phyloP scores from a whole-genome alignment of 1,140 invertebrate genomes.

The Trypoxylus dichotomus region DNA sequence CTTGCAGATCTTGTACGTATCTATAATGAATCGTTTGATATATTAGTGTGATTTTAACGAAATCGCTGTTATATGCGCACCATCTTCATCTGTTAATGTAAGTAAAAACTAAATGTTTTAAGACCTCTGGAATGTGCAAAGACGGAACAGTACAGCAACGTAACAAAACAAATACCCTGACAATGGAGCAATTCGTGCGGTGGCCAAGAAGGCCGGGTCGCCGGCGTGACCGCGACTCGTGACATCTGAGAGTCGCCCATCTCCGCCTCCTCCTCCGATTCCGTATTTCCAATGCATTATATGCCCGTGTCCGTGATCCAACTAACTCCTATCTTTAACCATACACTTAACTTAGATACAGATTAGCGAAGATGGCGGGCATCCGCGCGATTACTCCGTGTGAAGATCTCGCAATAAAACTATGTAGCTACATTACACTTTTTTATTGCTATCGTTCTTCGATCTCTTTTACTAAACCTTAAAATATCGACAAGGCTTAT shows the following conservation, averaged over 20 bases:
- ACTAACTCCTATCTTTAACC: neutral
- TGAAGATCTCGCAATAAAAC: neutral
- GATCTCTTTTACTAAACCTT: neutral
- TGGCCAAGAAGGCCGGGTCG: conserved; percentile 38
- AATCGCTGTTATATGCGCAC: no score
- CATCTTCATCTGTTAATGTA: neutral
- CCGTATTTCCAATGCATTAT: neutral
- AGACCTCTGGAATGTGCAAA: neutral
- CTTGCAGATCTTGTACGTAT: no score
- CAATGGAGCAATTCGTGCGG: conserved; percentile 38
- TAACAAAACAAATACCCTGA: conserved; percentile 34
- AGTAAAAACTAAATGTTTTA: neutral
- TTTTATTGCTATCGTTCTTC: neutral
- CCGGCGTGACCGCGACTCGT: conserved; percentile 39
- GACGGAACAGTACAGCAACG: neutral
- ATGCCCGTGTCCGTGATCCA: neutral
- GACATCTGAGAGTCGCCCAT: conserved; percentile 40
- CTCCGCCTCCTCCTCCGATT: conserved; percentile 25
- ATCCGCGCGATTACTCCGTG: neutral
- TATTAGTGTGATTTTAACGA: no score
- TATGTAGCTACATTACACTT: neutral
- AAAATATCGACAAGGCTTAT: neutral
- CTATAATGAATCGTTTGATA: no score
- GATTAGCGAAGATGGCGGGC: neutral
- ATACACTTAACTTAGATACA: neutral